Evolutionary conservation across 2,888 invertebrate species (phyloP).

Genomic region (Latrodectus elegans): DNA sequence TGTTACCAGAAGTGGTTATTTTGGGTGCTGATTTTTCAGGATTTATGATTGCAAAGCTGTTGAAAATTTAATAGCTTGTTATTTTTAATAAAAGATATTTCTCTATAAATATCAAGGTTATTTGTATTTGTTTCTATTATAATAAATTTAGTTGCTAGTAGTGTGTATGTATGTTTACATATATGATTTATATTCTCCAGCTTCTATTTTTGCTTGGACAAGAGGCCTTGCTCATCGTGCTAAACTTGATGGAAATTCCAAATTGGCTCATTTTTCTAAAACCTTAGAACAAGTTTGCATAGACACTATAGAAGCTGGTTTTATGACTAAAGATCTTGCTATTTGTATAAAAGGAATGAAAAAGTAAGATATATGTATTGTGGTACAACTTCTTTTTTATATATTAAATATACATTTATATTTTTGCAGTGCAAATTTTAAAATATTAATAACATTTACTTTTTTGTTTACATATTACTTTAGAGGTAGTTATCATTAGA

Average conservation of each 20-base stretch:
- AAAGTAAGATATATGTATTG: slow-evolving; percentile 78
- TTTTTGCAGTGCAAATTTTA: no score
- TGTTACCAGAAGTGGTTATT: no score
- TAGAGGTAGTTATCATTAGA: no score
- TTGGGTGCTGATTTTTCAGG: no score
- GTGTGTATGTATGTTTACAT: background rate
- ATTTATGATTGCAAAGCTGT: no score
- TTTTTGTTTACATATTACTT: background rate
- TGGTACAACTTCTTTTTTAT: no score
- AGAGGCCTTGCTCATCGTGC: slow-evolving; percentile 94
- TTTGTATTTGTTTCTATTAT: no score
- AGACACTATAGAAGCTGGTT: slow-evolving; percentile 94
- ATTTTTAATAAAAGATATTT: no score
- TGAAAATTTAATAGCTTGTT: no score
- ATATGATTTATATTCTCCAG: slow-evolving; percentile 73
- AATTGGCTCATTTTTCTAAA: slow-evolving; percentile 86
- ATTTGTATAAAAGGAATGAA: slow-evolving; percentile 96
- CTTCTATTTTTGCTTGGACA: slow-evolving; percentile 99
- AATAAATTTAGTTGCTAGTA: background rate
- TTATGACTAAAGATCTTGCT: slow-evolving; percentile 99
- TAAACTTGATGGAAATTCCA: slow-evolving; percentile 89
- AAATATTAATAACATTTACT: no score
- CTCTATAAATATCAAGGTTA: no score
- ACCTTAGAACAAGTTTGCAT: slow-evolving; percentile 92
- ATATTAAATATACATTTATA: background rate